These are phyloP conservation scores for Tolypeutes matacus DNA, from an alignment of 2,797 vertebrate species.

Conservation along the genomic window DNA sequence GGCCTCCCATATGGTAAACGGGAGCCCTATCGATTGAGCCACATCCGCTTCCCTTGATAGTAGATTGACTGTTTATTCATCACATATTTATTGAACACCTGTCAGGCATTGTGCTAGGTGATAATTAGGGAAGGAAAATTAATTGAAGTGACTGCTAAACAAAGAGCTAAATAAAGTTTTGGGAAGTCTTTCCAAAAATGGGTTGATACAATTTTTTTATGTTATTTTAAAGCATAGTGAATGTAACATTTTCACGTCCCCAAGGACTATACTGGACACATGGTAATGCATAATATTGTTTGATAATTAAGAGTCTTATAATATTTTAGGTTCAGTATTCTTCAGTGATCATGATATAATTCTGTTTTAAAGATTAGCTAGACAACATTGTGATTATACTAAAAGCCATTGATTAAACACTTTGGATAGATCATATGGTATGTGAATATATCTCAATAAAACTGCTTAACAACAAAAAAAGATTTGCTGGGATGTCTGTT, in stretches of 20 bases:
- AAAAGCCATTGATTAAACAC: no score
- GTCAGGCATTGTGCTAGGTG: neutral
- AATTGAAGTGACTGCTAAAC: conserved; percentile 41
- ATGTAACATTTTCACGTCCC: neutral
- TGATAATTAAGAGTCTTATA: conserved; percentile 21
- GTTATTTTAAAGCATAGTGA: conserved; percentile 7
- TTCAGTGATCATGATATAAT: neutral
- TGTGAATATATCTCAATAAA: no score
- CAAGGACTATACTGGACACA: neutral
- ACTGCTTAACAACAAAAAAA: no score
- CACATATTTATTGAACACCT: neutral
- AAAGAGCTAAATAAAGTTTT: conserved; percentile 32
- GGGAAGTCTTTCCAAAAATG: conserved; percentile 14
- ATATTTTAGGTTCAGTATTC: neutral
- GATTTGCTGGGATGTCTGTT: neutral
- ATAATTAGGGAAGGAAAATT: conserved; percentile 40
- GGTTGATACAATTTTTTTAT: conserved; percentile 27
- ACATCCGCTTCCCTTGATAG: no score
- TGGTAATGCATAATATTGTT: neutral
- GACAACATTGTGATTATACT: neutral
- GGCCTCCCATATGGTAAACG: no score
- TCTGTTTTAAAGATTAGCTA: neutral
- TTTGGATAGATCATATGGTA: no score
- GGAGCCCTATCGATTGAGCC: no score
- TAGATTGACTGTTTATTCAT: conserved; percentile 22